A percentile compares a stretch with the other conserved stretches of the same genome.
These are phyloP conservation scores for Caenorhabditis drosophilae DNA, from an alignment of 2,888 invertebrate genomes.

Conservation along the genomic window DNA sequence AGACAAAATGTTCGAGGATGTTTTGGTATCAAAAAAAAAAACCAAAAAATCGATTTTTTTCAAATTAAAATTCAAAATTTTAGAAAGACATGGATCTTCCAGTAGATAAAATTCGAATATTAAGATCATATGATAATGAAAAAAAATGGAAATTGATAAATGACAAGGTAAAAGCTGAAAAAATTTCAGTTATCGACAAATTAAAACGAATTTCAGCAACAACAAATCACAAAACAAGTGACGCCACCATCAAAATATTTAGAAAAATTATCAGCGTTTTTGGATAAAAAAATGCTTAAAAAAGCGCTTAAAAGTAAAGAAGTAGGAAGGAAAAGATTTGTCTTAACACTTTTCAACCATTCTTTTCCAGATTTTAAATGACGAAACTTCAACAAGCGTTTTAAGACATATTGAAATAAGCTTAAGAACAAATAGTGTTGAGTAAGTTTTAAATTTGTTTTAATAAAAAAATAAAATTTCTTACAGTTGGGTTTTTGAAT, in stretches of 20 bases:
- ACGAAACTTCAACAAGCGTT: constrained; percentile 92
- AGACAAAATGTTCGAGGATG: constrained; percentile 56
- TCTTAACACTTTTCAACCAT: neutral
- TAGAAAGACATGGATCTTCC: constrained; percentile 85
- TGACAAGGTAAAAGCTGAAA: constrained; percentile 77
- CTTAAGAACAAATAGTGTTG: constrained; percentile 95
- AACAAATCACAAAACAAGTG: constrained; percentile 35
- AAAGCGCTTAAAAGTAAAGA: constrained; percentile 45
- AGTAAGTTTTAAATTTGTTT: constrained; percentile 76
- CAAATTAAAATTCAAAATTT: constrained; percentile 7
- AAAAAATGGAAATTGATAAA: constrained; percentile 99
- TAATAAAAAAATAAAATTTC: neutral
- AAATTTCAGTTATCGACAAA: neutral
- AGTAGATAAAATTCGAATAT: constrained; percentile 94
- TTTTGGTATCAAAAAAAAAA: constrained; percentile 47
- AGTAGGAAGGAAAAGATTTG: constrained; percentile 3
- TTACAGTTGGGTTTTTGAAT: constrained; percentile 94
- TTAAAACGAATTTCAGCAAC: constrained; percentile 9
- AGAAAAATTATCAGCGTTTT: constrained; percentile 89
- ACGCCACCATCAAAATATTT: constrained; percentile 85
- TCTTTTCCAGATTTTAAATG: constrained; percentile 68
- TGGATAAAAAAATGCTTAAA: constrained; percentile 78
- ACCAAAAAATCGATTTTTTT: constrained; percentile 1
- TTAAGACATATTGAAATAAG: constrained; percentile 97
- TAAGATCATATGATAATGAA: constrained; percentile 92